Conservation (phyloP, 2,888 invertebrate genomes). For the Agrotis ipsilon region DNA sequence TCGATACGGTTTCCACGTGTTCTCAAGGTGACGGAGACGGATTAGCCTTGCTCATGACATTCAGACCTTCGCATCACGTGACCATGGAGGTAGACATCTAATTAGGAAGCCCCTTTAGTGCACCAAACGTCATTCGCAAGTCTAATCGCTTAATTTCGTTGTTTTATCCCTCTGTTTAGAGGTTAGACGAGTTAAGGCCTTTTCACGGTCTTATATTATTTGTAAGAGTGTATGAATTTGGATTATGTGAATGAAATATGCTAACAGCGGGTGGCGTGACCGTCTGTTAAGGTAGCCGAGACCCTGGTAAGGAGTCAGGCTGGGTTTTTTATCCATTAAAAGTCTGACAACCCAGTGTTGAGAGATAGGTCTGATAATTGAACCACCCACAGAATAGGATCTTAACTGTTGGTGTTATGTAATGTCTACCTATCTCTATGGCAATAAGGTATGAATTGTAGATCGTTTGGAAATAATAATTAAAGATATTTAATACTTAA, state of each 20-base stretch:
- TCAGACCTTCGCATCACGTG: constrained; percentile 66
- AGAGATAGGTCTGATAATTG: too few species aligned
- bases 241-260: not conserved
- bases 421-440: too few species aligned
- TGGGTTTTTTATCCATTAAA: too few species aligned
- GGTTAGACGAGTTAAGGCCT: not conserved
- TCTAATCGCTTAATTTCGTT: constrained; percentile 31
- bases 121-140: constrained; percentile 55
- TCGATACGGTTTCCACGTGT: constrained; percentile 66
- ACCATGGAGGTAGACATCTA: constrained; percentile 63
- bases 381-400: too few species aligned
- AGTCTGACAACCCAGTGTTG: too few species aligned
- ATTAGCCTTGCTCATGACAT: constrained; percentile 83
- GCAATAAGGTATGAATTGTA: too few species aligned
- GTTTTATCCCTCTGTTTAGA: not conserved
- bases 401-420: too few species aligned
- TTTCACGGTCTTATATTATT: not conserved
- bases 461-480: too few species aligned
- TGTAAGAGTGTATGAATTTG: not conserved
- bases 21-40: constrained; percentile 70
- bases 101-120: constrained; percentile 78
- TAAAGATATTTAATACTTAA: not conserved
- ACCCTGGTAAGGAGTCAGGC: too few species aligned
- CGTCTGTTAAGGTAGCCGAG: too few species aligned
- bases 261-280: not conserved